Evolutionary conservation across 2,888 invertebrate genomes (phyloP).

Genomic region (Synergus japonicus): DNA sequence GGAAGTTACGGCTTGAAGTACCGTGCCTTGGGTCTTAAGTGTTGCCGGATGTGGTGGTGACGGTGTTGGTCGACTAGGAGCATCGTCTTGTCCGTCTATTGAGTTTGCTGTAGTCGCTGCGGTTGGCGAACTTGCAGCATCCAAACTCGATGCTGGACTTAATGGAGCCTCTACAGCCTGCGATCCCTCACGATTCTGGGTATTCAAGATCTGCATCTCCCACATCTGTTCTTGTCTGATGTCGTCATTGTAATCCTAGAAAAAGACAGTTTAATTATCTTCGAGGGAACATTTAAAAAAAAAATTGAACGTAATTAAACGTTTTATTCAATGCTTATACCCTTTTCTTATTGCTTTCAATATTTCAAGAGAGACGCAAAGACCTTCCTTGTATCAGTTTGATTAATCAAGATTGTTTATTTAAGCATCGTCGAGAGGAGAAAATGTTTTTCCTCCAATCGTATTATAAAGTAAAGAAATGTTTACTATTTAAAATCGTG

Average conservation of each 20-base stretch:
- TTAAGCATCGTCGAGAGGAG: not conserved
- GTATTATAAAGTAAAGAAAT: not conserved
- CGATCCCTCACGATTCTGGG: constrained; percentile 72
- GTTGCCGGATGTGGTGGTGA: constrained; percentile 65
- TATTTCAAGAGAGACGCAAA: not conserved
- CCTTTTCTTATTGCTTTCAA: not conserved
- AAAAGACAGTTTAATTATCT: constrained; percentile 52
- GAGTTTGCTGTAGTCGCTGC: constrained; percentile 68
- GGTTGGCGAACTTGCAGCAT: constrained; percentile 67
- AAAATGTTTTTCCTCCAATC: not conserved
- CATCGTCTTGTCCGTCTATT: constrained; percentile 66
- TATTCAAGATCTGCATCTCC: constrained; percentile 91
- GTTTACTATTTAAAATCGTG: not conserved
- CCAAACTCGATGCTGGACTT: constrained; percentile 68
- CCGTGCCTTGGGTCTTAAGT: constrained; percentile 64
- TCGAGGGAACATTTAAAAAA: not conserved
- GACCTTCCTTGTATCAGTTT: no score
- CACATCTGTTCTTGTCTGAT: constrained; percentile 95
- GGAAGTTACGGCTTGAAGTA: constrained; percentile 63
- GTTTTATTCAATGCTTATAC: not conserved
- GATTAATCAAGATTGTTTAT: not conserved
- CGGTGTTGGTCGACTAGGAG: constrained; percentile 61
- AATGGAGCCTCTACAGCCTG: constrained; percentile 66
- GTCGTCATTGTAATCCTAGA: constrained; percentile 93
- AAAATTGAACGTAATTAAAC: no score